phyloP scores from a whole-genome alignment of 2,888 invertebrate species.

The Notocelia uddmanniana region DNA sequence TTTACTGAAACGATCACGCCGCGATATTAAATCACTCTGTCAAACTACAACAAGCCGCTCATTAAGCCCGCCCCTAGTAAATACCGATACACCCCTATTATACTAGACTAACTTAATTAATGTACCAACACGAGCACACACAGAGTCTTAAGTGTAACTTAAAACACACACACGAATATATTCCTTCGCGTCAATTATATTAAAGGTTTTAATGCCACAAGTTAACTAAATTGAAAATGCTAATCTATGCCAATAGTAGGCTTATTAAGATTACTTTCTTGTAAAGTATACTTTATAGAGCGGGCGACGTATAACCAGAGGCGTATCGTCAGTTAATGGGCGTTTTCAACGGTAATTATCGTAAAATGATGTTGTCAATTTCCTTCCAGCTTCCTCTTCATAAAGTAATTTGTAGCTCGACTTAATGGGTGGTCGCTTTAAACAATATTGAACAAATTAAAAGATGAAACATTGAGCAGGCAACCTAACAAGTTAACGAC shows the following conservation, averaged over 20 bases:
- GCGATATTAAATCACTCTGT: constrained; percentile 82
- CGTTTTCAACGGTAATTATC: constrained; percentile 69
- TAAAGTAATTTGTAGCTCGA: constrained; percentile 57
- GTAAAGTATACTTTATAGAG: constrained; percentile 64
- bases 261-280: constrained; percentile 64
- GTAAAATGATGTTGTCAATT: constrained; percentile 67
- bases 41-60: constrained; percentile 81
- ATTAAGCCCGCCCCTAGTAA: constrained; percentile 73
- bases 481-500: constrained; percentile 24
- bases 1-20: constrained; percentile 78
- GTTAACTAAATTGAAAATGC: constrained; percentile 60
- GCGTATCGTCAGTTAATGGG: constrained; percentile 65
- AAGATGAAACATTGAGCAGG: constrained; percentile 40
- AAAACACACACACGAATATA: constrained; percentile 48
- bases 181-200: constrained; percentile 38
- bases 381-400: constrained; percentile 53
- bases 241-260: constrained; percentile 59
- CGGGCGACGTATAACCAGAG: constrained; percentile 60
- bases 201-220: constrained; percentile 42
- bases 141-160: constrained; percentile 50
- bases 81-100: constrained; percentile 71
- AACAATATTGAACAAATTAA: constrained; percentile 46
- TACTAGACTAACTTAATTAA: constrained; percentile 68
- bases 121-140: constrained; percentile 51
- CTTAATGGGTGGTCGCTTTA: constrained; percentile 56